These are phyloP conservation scores for Chionodraco myersi DNA, from an alignment of 2,113 vertebrate genomes.

Conservation along the genomic window DNA sequence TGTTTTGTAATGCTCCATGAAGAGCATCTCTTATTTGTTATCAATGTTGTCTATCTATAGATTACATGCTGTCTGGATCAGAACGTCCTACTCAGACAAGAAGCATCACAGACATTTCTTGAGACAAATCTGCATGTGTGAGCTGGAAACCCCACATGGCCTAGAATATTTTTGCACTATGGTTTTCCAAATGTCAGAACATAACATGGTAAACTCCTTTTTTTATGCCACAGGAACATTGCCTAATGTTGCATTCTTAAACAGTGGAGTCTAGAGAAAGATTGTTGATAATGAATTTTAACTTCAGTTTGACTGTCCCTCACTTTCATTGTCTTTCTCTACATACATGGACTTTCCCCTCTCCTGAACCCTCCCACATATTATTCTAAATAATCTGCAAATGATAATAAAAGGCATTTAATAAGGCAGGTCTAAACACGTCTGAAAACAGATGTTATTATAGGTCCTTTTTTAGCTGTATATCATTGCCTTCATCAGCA, in stretches of 20 bases:
- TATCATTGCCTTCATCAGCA: too few species aligned
- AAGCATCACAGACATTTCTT: constrained; percentile 7
- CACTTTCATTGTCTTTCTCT: too few species aligned
- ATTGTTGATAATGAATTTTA: too few species aligned
- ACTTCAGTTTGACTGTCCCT: too few species aligned
- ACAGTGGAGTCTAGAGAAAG: too few species aligned
- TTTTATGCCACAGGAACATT: too few species aligned
- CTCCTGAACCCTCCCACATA: too few species aligned
- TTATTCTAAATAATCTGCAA: not conserved
- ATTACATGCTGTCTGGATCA: constrained; percentile 33
- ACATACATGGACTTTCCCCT: too few species aligned
- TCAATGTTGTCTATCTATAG: not conserved
- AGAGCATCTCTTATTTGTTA: constrained; percentile 10
- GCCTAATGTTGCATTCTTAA: too few species aligned
- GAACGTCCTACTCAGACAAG: constrained; percentile 29
- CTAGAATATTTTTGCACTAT: not conserved
- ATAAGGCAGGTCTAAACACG: not conserved
- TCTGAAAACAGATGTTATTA: too few species aligned
- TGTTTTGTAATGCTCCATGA: constrained; percentile 12
- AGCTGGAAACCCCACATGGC: constrained; percentile 33
- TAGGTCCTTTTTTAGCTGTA: too few species aligned
- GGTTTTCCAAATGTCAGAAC: constrained; percentile 1
- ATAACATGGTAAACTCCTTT: not conserved
- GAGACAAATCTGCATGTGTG: constrained; percentile 20
- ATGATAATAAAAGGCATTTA: not conserved